Percentiles rank a stretch among this genome's conserved stretches.
phyloP scores from a whole-genome alignment of 1,140 invertebrate genomes.

The Drosophila pectinifera region DNA sequence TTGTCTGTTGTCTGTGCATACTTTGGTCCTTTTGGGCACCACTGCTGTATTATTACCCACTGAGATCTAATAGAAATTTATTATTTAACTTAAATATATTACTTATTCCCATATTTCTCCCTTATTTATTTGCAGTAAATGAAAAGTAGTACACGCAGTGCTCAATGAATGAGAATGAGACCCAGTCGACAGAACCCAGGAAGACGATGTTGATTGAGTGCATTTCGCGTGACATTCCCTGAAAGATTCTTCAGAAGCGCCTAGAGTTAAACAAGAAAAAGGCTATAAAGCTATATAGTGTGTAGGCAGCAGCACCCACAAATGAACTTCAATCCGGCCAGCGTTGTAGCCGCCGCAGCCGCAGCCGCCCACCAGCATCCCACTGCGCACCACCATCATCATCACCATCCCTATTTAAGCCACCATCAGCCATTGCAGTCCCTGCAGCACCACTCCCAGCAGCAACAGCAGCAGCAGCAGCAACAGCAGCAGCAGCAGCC shows the following conservation, averaged over 20 bases:
- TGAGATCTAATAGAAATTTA: too few relatives aligned
- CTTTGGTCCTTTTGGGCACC: too few relatives aligned
- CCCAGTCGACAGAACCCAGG: constrained; percentile 45
- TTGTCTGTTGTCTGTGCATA: too few relatives aligned
- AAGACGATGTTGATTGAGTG: constrained; percentile 74
- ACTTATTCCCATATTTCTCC: background rate
- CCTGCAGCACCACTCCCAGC: constrained; percentile 21
- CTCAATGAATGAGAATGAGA: constrained; percentile 61
- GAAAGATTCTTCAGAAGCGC: constrained; percentile 28
- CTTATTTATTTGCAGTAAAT: constrained; percentile 38
- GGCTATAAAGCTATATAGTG: constrained; percentile 22
- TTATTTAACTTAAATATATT: background rate
- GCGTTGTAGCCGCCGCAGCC: constrained; percentile 66
- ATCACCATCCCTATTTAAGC: constrained; percentile 34
- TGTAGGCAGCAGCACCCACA: constrained; percentile 36
- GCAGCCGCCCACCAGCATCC: constrained; percentile 57
- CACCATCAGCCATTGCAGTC: constrained; percentile 16
- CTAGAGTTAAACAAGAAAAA: constrained; percentile 16
- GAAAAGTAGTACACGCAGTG: constrained; percentile 33
- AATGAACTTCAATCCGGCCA: constrained; percentile 77
- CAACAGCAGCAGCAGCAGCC: too few relatives aligned
- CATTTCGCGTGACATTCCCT: constrained; percentile 77
- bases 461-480: background rate
- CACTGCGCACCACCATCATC: constrained; percentile 25
- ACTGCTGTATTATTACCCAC: too few relatives aligned